A percentile compares a stretch with the other conserved stretches of the same genome.
Conservation (phyloP, 1,140 invertebrate species). For the Zeugodacus cucurbitae region DNA sequence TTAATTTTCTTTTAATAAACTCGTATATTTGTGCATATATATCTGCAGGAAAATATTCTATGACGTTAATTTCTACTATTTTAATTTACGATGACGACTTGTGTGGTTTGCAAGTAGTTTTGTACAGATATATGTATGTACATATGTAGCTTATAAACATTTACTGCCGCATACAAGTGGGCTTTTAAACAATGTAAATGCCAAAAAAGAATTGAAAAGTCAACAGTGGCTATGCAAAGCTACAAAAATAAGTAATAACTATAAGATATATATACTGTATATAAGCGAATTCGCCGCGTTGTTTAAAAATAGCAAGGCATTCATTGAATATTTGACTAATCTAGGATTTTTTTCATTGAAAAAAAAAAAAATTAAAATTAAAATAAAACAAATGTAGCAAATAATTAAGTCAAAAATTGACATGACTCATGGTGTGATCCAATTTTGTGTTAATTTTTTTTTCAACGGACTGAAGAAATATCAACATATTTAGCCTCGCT, state of each 20-base stretch:
- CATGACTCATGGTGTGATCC: neutral
- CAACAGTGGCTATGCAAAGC: too few species aligned
- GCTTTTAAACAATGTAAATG: too few species aligned
- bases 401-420: neutral
- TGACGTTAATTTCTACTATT: neutral
- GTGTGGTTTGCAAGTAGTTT: neutral
- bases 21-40: neutral
- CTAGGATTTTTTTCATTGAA: neutral
- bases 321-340: neutral
- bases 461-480: neutral
- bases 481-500: neutral
- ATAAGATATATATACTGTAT: neutral
- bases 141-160: neutral
- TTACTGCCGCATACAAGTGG: too few species aligned
- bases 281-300: neutral
- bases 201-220: neutral
- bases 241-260: too few species aligned
- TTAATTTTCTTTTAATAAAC: neutral
- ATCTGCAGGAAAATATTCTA: neutral
- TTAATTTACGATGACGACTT: neutral
- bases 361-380: neutral
- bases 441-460: neutral
- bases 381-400: neutral
- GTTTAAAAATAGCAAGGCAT: neutral
- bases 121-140: neutral